Evolutionary conservation across 1,140 invertebrate species (phyloP).

Genomic region (Lordiphosa clarofinis): DNA sequence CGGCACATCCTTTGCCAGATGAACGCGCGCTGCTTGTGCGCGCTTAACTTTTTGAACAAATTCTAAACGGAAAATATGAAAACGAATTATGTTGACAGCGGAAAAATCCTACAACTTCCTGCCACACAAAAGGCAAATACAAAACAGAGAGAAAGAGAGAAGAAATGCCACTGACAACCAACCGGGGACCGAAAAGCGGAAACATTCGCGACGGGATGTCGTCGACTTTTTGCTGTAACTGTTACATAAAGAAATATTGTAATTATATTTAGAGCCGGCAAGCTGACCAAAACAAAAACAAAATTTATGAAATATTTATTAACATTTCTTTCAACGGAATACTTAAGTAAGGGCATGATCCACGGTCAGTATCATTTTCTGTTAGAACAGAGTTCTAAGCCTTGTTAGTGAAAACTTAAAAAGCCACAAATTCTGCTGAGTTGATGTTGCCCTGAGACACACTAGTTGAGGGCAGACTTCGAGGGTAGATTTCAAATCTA

Average conservation of each 20-base stretch:
- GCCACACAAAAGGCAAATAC: conserved; percentile 48
- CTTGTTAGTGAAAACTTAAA: no score
- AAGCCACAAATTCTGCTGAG: no score
- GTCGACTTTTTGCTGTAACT: conserved; percentile 21
- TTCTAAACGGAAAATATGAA: conserved; percentile 77
- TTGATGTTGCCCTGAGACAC: no score
- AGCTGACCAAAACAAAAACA: conserved; percentile 2
- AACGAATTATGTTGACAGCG: conserved; percentile 78
- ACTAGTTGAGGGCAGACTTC: no score
- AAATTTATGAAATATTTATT: no score
- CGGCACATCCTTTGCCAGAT: conserved; percentile 65
- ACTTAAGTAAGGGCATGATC: no score
- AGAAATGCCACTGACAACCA: conserved; percentile 10
- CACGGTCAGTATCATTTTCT: no score
- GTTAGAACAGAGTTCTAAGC: no score
- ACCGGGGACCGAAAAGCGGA: conserved; percentile 39
- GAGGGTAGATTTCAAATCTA: no score
- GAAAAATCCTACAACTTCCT: conserved; percentile 78
- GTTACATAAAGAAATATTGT: conserved; percentile 51
- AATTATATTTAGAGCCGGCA: conserved; percentile 52
- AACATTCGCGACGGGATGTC: conserved; percentile 64
- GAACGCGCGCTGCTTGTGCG: conserved; percentile 36
- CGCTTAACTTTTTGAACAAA: conserved; percentile 62
- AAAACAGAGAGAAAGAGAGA: conserved; percentile 12
- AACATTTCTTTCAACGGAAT: no score